A percentile compares a stretch with the other conserved stretches of the same genome.
phyloP scores from a whole-genome alignment of 2,113 vertebrate genomes.

The Anhinga rufa region DNA sequence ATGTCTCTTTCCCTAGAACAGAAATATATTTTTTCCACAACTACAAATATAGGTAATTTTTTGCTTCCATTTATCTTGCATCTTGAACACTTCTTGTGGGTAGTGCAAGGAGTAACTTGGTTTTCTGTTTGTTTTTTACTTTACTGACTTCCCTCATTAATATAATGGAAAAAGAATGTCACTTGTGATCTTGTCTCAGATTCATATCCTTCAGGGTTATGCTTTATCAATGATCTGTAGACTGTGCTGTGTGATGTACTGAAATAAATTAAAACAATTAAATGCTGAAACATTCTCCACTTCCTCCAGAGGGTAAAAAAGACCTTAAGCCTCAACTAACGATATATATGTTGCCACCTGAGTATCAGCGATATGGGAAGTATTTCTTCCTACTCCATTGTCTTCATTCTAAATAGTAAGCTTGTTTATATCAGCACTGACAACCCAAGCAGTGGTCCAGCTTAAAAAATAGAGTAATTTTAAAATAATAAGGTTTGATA shows the following conservation, averaged over 20 bases:
- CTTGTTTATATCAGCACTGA: background rate
- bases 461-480: background rate
- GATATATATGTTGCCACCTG: background rate
- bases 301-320: background rate
- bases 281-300: background rate
- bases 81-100: background rate
- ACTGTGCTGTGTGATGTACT: background rate
- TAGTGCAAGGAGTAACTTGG: background rate
- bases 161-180: background rate
- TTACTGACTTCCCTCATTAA: background rate
- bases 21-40: background rate
- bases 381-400: background rate
- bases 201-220: background rate
- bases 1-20: background rate
- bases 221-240: background rate
- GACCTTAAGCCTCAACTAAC: background rate
- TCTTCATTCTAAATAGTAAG: background rate
- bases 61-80: background rate
- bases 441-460: background rate
- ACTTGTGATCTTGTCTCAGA: background rate
- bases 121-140: background rate
- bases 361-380: background rate
- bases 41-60: background rate
- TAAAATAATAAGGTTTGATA: background rate
- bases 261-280: background rate